Percentiles rank a stretch among this genome's conserved stretches.
Evolutionary conservation across 2,113 vertebrate genomes (phyloP).

Genomic region (Psilopsiagon aurifrons): DNA sequence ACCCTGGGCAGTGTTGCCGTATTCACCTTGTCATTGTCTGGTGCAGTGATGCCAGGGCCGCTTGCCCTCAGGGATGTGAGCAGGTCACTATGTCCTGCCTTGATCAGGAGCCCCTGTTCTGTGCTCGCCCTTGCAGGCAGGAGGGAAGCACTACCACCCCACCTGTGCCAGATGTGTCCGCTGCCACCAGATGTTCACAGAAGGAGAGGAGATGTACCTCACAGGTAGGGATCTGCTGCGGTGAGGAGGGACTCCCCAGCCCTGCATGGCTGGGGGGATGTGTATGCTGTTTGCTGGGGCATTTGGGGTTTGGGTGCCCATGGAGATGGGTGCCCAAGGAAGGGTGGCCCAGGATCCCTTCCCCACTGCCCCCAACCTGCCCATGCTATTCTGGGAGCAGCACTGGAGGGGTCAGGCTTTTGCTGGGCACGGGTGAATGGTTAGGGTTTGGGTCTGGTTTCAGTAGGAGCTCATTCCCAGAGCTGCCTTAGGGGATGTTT

Average conservation of each 20-base stretch:
- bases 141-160: constrained; percentile 97
- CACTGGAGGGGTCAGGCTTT: not conserved
- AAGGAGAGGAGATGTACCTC: constrained; percentile 99
- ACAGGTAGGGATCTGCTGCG: constrained; percentile 77
- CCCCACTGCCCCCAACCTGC: fast-evolving
- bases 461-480: not conserved
- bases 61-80: fast-evolving
- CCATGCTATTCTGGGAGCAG: not conserved
- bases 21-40: not conserved
- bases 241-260: not conserved
- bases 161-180: constrained; percentile 93
- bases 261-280: fast-evolving
- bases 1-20: not conserved
- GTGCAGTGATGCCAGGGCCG: not conserved
- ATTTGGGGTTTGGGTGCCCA: fast-evolving
- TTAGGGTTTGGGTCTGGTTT: not conserved
- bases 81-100: not conserved
- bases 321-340: fast-evolving
- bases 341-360: not conserved
- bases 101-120: not conserved
- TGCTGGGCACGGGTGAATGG: not conserved
- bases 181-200: constrained; percentile 97
- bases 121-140: constrained; percentile 78
- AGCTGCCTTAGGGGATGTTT: not conserved
- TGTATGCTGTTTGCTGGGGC: not conserved